Evolutionary conservation across 2,797 vertebrate genomes (phyloP).

Genomic region (Trachops cirrhosus): DNA sequence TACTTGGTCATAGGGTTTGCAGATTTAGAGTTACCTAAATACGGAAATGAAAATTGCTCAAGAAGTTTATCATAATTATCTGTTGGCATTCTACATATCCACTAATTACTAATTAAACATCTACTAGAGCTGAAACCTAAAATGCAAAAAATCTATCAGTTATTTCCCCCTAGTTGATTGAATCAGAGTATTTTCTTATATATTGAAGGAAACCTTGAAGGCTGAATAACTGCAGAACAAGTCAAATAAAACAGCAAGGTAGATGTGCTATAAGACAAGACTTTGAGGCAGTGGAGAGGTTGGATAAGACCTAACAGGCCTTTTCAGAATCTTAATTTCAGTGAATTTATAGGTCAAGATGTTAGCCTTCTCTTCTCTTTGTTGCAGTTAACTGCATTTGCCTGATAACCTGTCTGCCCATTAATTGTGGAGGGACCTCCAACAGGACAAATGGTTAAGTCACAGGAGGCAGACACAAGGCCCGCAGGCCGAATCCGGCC

Average conservation of each 20-base stretch:
- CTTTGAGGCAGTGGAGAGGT: neutral
- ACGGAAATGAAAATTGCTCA: conserved; percentile 2
- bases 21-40: neutral
- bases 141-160: neutral
- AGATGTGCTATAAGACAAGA: neutral
- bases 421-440: neutral
- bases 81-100: neutral
- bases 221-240: conserved; percentile 47
- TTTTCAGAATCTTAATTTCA: conserved; percentile 19
- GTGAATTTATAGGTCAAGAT: neutral
- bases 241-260: neutral
- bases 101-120: neutral
- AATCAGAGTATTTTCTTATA: conserved; percentile 27
- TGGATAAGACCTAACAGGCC: neutral
- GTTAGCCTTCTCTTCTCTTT: neutral
- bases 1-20: neutral
- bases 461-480: too few relatives aligned
- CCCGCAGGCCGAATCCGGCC: too few relatives aligned
- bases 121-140: neutral
- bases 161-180: conserved; percentile 33
- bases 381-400: conserved; percentile 38
- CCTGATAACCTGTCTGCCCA: neutral
- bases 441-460: neutral
- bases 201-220: neutral
- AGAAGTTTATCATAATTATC: conserved; percentile 34